Conservation (phyloP, 2,797 vertebrate genomes). For the Halcyon smyrnensis region DNA sequence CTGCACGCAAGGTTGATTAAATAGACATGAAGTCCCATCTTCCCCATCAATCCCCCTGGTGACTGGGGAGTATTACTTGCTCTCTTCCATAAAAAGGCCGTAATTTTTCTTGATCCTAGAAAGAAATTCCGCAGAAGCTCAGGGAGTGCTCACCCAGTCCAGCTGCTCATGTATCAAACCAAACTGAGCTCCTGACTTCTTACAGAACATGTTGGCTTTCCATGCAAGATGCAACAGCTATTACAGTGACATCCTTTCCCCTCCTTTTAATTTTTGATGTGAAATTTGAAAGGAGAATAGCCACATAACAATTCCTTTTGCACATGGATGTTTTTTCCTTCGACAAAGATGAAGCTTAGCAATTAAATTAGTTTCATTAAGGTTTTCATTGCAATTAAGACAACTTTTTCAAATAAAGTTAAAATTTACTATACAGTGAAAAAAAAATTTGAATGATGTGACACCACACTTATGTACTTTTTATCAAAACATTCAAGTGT, state of each 20-base stretch:
- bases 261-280: neutral
- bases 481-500: conserved; percentile 65
- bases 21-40: neutral
- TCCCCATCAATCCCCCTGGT: neutral
- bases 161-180: neutral
- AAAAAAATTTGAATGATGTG: conserved; percentile 42
- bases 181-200: neutral
- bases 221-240: neutral
- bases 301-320: neutral
- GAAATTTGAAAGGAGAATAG: neutral
- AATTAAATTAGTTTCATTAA: conserved; percentile 35
- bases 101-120: neutral
- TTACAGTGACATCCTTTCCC: neutral
- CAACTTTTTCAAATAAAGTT: conserved; percentile 35
- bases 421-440: conserved; percentile 16
- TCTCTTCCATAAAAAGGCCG: neutral
- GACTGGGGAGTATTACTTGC: neutral
- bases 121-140: neutral
- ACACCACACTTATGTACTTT: conserved; percentile 29
- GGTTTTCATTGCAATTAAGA: conserved; percentile 11
- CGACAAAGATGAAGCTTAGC: neutral
- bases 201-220: neutral
- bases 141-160: neutral
- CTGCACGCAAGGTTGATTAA: neutral
- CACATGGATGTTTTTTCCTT: neutral